Evolutionary conservation across 2,797 vertebrate species (phyloP).

Genomic region (Cetoscarus ocellatus): DNA sequence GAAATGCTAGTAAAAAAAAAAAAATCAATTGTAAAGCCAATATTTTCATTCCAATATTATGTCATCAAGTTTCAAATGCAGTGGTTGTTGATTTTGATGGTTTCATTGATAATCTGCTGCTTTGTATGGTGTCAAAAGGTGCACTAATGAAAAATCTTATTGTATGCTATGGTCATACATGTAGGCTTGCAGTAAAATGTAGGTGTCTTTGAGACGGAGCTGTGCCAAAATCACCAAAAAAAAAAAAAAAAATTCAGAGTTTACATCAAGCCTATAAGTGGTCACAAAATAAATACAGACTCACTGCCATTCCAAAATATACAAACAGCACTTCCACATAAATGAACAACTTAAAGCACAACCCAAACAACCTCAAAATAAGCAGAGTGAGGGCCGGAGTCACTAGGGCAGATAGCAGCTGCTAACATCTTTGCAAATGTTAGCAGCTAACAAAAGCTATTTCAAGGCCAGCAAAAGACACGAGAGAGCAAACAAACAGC

Average conservation of each 20-base stretch:
- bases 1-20: too few species aligned
- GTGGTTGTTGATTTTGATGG: too few species aligned
- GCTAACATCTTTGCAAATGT: conserved; percentile 11
- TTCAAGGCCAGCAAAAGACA: neutral
- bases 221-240: neutral
- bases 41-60: too few species aligned
- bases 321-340: conserved; percentile 24
- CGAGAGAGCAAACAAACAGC: conserved; percentile 27
- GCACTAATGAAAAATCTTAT: too few species aligned
- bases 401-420: conserved; percentile 9
- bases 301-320: conserved; percentile 43
- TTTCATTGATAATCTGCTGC: too few species aligned
- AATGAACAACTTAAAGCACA: conserved; percentile 32
- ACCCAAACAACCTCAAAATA: conserved; percentile 14
- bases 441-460: conserved; percentile 15
- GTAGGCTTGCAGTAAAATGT: too few species aligned
- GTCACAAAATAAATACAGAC: conserved; percentile 23
- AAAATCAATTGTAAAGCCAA: too few species aligned
- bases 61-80: too few species aligned
- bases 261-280: conserved; percentile 21
- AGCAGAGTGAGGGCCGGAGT: conserved; percentile 1
- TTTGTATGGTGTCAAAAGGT: too few species aligned
- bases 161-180: too few species aligned
- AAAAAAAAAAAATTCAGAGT: conserved; percentile 7
- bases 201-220: too few species aligned